Base-by-base conservation (phyloP, 2,797 vertebrate genomes). In the Periophthalmus magnuspinnatus region DNA sequence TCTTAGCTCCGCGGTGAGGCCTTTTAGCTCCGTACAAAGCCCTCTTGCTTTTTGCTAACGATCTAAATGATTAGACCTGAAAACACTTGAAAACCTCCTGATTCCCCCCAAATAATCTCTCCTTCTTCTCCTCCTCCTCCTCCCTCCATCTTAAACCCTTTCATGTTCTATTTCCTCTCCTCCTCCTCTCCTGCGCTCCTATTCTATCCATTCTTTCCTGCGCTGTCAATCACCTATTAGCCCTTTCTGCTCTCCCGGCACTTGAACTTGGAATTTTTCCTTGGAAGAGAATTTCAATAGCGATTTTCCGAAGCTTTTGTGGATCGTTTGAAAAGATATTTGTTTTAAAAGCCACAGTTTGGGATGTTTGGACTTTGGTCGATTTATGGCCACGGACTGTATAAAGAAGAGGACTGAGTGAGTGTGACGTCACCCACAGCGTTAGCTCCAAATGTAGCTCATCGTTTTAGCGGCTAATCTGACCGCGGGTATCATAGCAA, bases 31-130 rank as follows among this genome's bases (percentile, higher is more conserved):
- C 81, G 86, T 90, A 95, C 94, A 96, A 96, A 95, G 93, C 90
- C 90, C 92, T 91, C 91, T 94, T 91, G 94, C 93, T 95, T 86
- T 93, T 90, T 92, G 93, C 93, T 96, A 96, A 95, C 94, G 94
- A 95, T 96, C 95, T 95, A 95, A 97, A 94, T 94, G 89, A 83
- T 83, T 86, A 81, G 74, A 84, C 66, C 87, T 7, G 79, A 90
- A 90, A 60, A 89, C 89, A 89, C 85, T 89, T 80, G 87, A 82
- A 78, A 36, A 68, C 76, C 78, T 82, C 85, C 58, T 34, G 9
- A 85, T 86, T 85, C 83, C 83, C 80, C 81, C 74, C 28, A 32
- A 85, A 83, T 83, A 82, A 83, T 65, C 73, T 70, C 74, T 82
- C 80, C 77, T 77, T 74, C 84, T 90, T 84, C 38, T 76, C 73